Evolutionary conservation across 2,888 invertebrate genomes (phyloP).

Genomic region (Meiosimyza decipiens): DNA sequence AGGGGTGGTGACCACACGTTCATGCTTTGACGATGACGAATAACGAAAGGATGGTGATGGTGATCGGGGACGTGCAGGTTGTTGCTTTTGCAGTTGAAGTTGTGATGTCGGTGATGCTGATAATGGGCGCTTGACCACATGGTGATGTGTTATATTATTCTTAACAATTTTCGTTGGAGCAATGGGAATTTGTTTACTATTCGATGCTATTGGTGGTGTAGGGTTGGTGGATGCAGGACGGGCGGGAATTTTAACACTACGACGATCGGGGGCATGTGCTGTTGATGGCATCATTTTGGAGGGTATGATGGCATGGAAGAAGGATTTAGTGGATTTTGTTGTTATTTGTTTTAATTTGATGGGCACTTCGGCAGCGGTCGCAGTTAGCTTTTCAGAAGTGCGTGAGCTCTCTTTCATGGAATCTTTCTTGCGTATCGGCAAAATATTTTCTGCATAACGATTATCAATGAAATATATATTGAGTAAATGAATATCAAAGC

Average conservation of each 20-base stretch:
- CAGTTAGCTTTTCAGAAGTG: conserved; percentile 67
- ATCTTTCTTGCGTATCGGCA: conserved; percentile 67
- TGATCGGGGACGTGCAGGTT: conserved; percentile 47
- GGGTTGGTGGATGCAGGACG: conserved; percentile 24
- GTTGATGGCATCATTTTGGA: conserved; percentile 41
- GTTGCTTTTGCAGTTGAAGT: conserved; percentile 34
- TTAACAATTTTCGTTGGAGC: conserved; percentile 25
- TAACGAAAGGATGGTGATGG: conserved; percentile 50
- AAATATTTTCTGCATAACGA: conserved; percentile 51
- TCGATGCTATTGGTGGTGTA: conserved; percentile 24
- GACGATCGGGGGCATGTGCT: conserved; percentile 22
- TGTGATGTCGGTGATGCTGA: conserved; percentile 21
- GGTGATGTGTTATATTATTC: conserved; percentile 6
- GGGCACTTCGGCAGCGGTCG: conserved; percentile 42
- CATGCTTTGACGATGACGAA: conserved; percentile 50
- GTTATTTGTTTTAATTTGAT: conserved; percentile 28
- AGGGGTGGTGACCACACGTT: conserved; percentile 42
- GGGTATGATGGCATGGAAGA: conserved; percentile 49
- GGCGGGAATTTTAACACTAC: conserved; percentile 1
- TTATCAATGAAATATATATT: conserved; percentile 32
- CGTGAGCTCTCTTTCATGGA: conserved; percentile 70
- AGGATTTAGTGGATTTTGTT: conserved; percentile 38
- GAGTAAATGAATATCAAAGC: not conserved
- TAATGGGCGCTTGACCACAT: conserved; percentile 12
- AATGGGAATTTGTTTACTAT: conserved; percentile 7